Evolutionary conservation across 2,113 vertebrate genomes (phyloP).

Genomic region (Bufo gargarizans): DNA sequence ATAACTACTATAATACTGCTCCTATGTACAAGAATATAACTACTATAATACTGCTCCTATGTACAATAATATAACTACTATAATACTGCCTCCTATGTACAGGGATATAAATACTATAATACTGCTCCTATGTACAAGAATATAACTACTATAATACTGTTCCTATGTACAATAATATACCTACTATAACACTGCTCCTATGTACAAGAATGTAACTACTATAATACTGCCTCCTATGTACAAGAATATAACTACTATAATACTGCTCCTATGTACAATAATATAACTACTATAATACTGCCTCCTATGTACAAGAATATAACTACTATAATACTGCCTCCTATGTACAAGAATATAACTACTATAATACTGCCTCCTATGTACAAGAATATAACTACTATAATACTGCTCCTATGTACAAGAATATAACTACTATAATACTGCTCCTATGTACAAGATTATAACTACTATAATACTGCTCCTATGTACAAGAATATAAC

Average conservation of each 20-base stretch:
- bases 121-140: neutral
- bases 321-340: neutral
- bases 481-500: slow-evolving; percentile 3
- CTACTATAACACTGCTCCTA: neutral
- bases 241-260: slow-evolving; percentile 1
- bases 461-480: slow-evolving; percentile 2
- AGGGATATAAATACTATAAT: neutral
- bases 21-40: neutral
- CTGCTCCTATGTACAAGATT: neutral
- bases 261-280: neutral
- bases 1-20: neutral
- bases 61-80: neutral
- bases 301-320: neutral
- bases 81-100: neutral
- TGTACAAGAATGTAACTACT: too few relatives aligned
- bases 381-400: neutral
- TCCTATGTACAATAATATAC: neutral
- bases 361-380: neutral
- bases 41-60: too few relatives aligned
- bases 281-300: slow-evolving; percentile 1
- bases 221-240: neutral
- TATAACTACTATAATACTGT: neutral
- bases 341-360: neutral
- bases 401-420: neutral
- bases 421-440: slow-evolving; percentile 4